Evolutionary conservation across 1,140 invertebrate species (phyloP), one percentile per base, ranked within the genome.

Genomic region (Camponotus pennsylvanicus): DNA sequence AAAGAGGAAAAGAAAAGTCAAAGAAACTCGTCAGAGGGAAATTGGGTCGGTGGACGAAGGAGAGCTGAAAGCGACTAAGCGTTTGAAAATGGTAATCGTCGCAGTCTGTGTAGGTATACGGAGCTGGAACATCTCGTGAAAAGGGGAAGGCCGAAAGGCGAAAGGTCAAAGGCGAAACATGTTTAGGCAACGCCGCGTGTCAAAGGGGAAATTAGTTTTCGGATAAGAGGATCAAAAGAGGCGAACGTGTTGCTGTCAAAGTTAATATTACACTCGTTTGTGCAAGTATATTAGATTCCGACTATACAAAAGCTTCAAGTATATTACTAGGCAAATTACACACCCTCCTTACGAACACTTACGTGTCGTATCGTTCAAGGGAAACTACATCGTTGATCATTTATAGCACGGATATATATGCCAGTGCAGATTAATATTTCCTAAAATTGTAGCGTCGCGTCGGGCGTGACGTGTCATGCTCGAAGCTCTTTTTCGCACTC

Each of bases 181-280:
- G 85, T 89, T 89, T 86, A 77, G 40, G 73, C 45, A 85, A 21
- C 70, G 57, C 37, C 76, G 63, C 45, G 78, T 69, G 77, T 78
- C 77, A 76, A 83, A 89, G 77, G n/a, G 69, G 55, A 86, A 89
- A 89, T 89, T 89, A 89, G 84, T 89, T 89, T 89, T 66, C 57
- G 71, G 59, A 82, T 86, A 89, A 86, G 66, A 55, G 77, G 59
- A 69, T 88, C 76, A 88, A 76, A 86, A 86, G 83, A 88, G 70
- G 37, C 5, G 21, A 64, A 63, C 15, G 42, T 66, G 82, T 85
- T 57, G 61, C 59, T 57, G 82, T 66, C 21, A 45, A 88, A 86
- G 71, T 86, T 82, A 82, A 86, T 86, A 89, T 89, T 77, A 49
- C 45, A 61, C 59, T 75, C 40, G 45, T 66, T 86, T 78, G 71